Evolutionary conservation across 2,113 vertebrate species (phyloP).

Genomic region (Brevimyrus niger): DNA sequence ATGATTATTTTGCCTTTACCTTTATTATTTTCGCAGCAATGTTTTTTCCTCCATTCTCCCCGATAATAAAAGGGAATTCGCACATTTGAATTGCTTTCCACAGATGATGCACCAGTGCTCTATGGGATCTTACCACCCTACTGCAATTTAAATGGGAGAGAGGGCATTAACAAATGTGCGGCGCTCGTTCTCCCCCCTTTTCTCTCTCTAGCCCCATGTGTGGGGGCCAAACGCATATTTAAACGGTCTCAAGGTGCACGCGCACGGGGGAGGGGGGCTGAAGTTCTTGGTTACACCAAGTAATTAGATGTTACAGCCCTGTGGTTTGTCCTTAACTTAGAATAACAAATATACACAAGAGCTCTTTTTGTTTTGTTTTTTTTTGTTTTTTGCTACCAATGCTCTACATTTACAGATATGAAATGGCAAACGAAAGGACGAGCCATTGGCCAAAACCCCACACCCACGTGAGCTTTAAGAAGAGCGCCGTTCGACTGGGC

Average conservation of each 20-base stretch:
- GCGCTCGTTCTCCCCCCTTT: not conserved
- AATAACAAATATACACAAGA: conserved; percentile 8
- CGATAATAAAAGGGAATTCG: conserved; percentile 45
- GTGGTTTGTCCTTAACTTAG: conserved; percentile 16
- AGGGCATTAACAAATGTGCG: conserved; percentile 8
- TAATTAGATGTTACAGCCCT: conserved; percentile 18
- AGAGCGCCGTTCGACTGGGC: not conserved
- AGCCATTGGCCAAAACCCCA: not conserved
- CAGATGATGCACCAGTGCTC: not conserved
- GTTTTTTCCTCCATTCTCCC: conserved; percentile 33
- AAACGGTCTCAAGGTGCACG: conserved; percentile 19
- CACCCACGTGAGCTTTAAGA: not conserved
- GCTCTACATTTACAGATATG: not conserved
- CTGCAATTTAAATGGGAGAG: conserved; percentile 20
- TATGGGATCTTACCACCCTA: conserved; percentile 9
- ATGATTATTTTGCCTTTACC: conserved; percentile 43
- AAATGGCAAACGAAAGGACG: not conserved
- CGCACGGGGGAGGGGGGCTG: not conserved
- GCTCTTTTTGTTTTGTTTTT: not conserved
- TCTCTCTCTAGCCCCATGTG: conserved; percentile 14
- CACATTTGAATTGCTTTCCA: conserved; percentile 40
- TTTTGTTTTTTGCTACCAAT: not conserved
- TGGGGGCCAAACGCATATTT: conserved; percentile 18
- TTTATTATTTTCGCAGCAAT: conserved; percentile 39
- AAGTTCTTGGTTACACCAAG: conserved; percentile 11